A percentile compares a stretch with the other conserved stretches of the same genome.
Conservation (phyloP, 2,888 invertebrate species). For the Crossocerus cetratus region DNA sequence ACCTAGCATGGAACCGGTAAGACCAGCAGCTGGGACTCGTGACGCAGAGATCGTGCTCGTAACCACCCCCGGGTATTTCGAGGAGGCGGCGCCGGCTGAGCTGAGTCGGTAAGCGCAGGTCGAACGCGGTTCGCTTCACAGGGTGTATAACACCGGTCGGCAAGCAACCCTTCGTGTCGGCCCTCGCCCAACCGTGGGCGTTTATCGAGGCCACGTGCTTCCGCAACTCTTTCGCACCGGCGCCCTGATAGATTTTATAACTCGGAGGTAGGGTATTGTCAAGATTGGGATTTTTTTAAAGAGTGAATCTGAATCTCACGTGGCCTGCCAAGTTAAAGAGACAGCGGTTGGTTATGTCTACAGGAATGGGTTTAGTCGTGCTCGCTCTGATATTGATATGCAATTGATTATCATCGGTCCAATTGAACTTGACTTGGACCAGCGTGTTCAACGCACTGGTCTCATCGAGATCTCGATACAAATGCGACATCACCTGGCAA, state of each 20-base stretch:
- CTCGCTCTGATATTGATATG: conserved; percentile 79
- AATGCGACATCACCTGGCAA: conserved; percentile 75
- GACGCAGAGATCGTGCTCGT: conserved; percentile 78
- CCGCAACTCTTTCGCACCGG: conserved; percentile 70
- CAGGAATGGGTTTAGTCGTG: conserved; percentile 78
- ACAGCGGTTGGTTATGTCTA: conserved; percentile 80
- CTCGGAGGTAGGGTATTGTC: too few species aligned
- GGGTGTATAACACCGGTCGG: conserved; percentile 69
- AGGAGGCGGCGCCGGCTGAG: conserved; percentile 71
- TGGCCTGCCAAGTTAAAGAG: conserved; percentile 82
- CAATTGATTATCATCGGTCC: conserved; percentile 79
- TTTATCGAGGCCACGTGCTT: conserved; percentile 75
- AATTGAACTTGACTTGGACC: conserved; percentile 78
- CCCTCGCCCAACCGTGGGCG: conserved; percentile 76
- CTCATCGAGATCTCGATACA: conserved; percentile 78
- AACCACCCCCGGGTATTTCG: conserved; percentile 77
- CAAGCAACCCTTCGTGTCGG: conserved; percentile 71
- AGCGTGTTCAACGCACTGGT: conserved; percentile 79
- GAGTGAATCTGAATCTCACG: conserved; percentile 68
- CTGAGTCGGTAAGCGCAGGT: conserved; percentile 76
- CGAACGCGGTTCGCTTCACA: conserved; percentile 74
- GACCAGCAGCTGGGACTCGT: conserved; percentile 59
- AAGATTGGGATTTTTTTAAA: neutral
- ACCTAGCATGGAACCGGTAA: conserved; percentile 73
- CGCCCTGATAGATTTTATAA: conserved; percentile 59